Conservation (phyloP, 2,113 vertebrate genomes). For the Apteryx owenii region DNA sequence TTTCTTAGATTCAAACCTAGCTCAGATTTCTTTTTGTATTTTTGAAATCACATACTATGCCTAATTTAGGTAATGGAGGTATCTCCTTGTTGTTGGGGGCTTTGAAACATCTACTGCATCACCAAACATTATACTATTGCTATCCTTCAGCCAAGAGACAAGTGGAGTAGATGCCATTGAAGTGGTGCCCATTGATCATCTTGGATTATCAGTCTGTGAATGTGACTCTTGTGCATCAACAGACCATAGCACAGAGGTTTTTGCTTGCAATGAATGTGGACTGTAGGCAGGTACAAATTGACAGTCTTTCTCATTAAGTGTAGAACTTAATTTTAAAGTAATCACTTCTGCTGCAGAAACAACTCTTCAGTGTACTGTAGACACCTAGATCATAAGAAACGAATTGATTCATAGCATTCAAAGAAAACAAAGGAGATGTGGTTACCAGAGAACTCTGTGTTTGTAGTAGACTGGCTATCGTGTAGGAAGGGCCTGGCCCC, state of each 20-base stretch:
- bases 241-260: background rate
- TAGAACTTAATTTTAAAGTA: background rate
- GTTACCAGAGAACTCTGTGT: background rate
- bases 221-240: background rate
- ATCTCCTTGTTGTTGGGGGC: background rate
- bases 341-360: background rate
- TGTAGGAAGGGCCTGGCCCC: background rate
- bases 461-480: background rate
- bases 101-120: background rate
- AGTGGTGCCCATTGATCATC: background rate
- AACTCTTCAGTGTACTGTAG: background rate
- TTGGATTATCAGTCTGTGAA: background rate
- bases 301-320: background rate
- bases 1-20: background rate
- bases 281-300: background rate
- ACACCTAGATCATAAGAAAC: background rate
- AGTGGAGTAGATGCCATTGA: background rate
- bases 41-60: background rate
- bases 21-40: background rate
- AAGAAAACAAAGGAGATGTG: background rate
- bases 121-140: background rate
- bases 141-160: background rate
- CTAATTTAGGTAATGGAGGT: background rate
- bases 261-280: rapidly evolving
- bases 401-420: background rate